A percentile compares a stretch with the other conserved stretches of the same genome.
Conservation (phyloP, 1,140 invertebrate genomes). For the Bombus consobrinus region DNA sequence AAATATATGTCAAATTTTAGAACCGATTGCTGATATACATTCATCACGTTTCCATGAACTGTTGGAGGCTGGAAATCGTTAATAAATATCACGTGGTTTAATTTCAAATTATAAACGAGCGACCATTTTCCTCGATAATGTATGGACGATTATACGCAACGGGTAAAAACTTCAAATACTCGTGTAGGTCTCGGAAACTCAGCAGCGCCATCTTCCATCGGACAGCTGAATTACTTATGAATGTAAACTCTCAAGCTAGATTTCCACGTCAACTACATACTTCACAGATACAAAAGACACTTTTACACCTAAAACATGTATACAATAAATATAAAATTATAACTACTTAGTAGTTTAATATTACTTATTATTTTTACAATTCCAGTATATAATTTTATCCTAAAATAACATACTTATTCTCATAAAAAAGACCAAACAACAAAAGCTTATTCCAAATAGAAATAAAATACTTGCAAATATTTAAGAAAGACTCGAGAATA, state of each 20-base stretch:
- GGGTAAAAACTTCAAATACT: neutral
- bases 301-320: neutral
- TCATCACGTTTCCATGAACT: neutral
- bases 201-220: constrained; percentile 29
- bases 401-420: no score
- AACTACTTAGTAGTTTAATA: neutral
- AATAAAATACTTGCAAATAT: neutral
- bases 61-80: neutral
- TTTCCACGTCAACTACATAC: constrained; percentile 24
- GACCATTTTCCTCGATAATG: neutral
- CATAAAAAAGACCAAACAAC: neutral
- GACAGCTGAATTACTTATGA: constrained; percentile 12
- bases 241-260: constrained; percentile 4
- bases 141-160: neutral
- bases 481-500: neutral
- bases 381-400: neutral
- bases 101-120: neutral
- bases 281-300: neutral
- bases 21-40: neutral
- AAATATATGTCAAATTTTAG: neutral
- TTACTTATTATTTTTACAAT: neutral
- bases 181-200: neutral
- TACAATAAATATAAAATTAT: neutral
- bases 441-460: neutral
- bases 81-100: neutral